A percentile compares a stretch with the other conserved stretches of the same genome.
phyloP scores from a whole-genome alignment of 23 tunicate species.

The Trididemnum clinides region DNA sequence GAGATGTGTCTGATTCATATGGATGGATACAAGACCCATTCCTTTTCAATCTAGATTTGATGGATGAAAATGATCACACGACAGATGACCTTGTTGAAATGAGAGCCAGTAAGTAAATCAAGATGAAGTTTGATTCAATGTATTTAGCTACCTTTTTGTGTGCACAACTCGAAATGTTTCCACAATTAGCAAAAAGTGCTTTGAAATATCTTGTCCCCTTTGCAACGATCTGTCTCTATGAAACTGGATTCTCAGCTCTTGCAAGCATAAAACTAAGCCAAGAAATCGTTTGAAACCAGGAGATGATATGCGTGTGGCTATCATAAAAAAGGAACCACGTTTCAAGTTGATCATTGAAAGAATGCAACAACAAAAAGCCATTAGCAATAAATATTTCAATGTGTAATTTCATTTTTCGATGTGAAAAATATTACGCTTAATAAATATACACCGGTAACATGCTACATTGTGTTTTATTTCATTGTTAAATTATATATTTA shows the following conservation, averaged over 20 bases:
- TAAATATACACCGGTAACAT: constrained; percentile 18
- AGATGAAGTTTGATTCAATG: constrained; percentile 19
- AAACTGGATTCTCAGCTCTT: constrained; percentile 12
- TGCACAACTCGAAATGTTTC: constrained; percentile 24
- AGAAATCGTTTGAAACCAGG: constrained; percentile 18
- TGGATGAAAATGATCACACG: constrained; percentile 12
- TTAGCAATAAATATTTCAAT: constrained; percentile 19
- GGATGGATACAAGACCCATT: no score
- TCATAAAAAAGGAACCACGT: constrained; percentile 4
- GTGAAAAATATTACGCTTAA: constrained; percentile 4
- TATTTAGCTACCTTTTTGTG: constrained; percentile 8
- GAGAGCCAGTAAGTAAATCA: constrained; percentile 8
- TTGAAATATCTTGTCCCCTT: constrained; percentile 2
- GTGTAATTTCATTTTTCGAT: background rate
- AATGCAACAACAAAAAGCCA: constrained; percentile 19
- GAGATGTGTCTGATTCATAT: no score
- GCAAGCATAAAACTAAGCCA: constrained; percentile 15
- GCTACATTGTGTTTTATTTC: background rate
- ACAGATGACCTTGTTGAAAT: constrained; percentile 15
- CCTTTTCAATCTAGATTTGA: background rate
- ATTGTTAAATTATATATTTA: background rate
- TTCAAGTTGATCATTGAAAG: constrained; percentile 15
- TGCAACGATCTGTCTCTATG: constrained; percentile 5
- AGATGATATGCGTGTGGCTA: constrained; percentile 13
- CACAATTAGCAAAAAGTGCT: constrained; percentile 16